Base-by-base conservation (phyloP, 1,140 invertebrate species). In the Drosophila murphyi region DNA sequence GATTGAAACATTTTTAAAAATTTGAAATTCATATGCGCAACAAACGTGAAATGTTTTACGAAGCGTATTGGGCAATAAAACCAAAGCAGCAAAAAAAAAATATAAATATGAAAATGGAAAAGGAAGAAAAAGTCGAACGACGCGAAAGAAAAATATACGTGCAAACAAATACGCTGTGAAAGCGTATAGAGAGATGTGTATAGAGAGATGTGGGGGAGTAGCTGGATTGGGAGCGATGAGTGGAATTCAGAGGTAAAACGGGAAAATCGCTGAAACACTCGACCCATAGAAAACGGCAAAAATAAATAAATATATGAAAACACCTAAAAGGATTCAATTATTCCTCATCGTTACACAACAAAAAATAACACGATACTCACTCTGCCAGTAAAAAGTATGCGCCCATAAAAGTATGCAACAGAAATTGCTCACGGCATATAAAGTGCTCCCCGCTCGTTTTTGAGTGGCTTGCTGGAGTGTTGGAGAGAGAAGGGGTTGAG, bases 241-340 rank as follows among this genome's bases (percentile, higher is more conserved):
- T 32, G 6, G 41, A 60, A 10, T 10, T 32, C 8, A n/a, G 47
- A 62, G 45, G 64, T 39, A 28, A 62, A 52, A 70, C 29, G 47
- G 56, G 51, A 70, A 75, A 69, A 73, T 73, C 72, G 65, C 67
- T 70, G 72, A 74, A 74, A 62, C 68, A 61, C 57, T 74, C 72
- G 72, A 70, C 59, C 65, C 72, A 71, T 63, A 52, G 69, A 72
- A 72, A 72, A 47, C 48, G 59, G 67, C 61, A 75, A 76, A 75
- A 55, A 59, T 72, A 76, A 65, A 78, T 72, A 72, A 65, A 82
- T 61, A 87, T 60, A 81, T 88, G 85, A 76, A 89, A 89, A 89
- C 81, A 89, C 86, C 85, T 89, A 89, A 89, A 89, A 89, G 85
- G 85, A 89, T 89, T 89, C 85, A 89, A 89, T 89, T 89, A 89